Evolutionary conservation across 2,888 invertebrate species (phyloP), one percentile per base, ranked within the genome.

Genomic region (Scaptomyza cyrtandrae): DNA sequence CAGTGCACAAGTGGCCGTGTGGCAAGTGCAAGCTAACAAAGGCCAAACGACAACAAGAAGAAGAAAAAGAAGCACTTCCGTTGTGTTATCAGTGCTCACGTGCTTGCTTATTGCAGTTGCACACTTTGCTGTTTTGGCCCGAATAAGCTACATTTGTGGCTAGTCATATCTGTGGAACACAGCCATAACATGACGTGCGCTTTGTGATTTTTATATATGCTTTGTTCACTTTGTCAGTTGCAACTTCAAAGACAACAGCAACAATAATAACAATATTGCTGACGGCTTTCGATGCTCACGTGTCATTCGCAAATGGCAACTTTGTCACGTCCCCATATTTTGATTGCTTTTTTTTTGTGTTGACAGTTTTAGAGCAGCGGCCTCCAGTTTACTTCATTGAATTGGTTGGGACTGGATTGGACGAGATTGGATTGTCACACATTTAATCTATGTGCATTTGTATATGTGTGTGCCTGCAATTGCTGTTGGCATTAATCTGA

Each of bases 401-500:
- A 69, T 52, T 62, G 44, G 19, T 41, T 39, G 14, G 39, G 39
- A 14, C 14, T 39, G 39, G 39, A 14, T 61, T 56, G 33, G 13
- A 57, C 58, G 53, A 50, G 54, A 54, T 68, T 63, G 66, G 53
- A 65, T 64, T 68, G 71, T 46, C 63, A 58, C 45, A 63, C 19
- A 50, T 44, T 50, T 54, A 54, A 52, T 43, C 58, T 50, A 24
- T 44, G 41, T 37, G 19, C 35, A 37, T 19, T 31, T 43, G 41
- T 33, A 2, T 19, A 19, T 19, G 41, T 58, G 58, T 27, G 43
- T 27, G 43, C 53, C 16, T 41, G 41, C 61, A 62, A 48, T 64
- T 62, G 68, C 56, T 33, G 55, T 57, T 81, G 84, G 85, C 87
- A 82, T 87, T 87, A 87, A 87, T 87, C 87, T 85, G 66, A 67